Evolutionary conservation across 2,797 vertebrate species (phyloP), one percentile per base, ranked within the genome.

Genomic region (Lophotriccus pileatus): DNA sequence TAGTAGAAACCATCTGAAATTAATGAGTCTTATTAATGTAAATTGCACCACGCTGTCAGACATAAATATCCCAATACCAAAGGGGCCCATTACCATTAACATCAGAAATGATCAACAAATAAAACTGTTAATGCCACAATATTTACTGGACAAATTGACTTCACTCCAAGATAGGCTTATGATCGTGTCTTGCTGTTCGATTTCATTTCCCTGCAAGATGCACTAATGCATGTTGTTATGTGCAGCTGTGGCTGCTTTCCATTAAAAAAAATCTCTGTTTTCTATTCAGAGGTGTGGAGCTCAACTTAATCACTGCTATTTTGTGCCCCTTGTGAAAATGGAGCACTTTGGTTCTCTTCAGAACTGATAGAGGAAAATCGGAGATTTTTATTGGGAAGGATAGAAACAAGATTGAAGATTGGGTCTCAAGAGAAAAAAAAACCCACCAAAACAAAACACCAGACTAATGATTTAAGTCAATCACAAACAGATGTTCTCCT

Each of bases 201-300:
- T 96, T 96, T 96, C 86, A 95, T 97, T 97, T 98, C 93, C 88
- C 96, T 97, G 92, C 87, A 96, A 98, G 96, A 97, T 93, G 95
- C 53, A 92, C 84, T 69, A 91, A 96, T 89, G 83, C 83, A 81
- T 93, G 93, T 97, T 94, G 91, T 95, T 97, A 96, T 86, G 79
- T 94, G 92, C 92, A 97, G 96, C 95, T 95, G 92, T 86, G 92
- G 91, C 92, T 3, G 20, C 79, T 94, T 95, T 81, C 83, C 86
- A 86, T 89, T 64, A 94, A 81, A 68, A 94, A 81, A 94, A 89
- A 87, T 74, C 76, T 91, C 69, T 89, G 53, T 82, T 95, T 94
- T 79, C 82, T 69, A 39, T 28, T 76, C 79, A 76, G 89, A 97
- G 79, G 89, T 89, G 84, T 80, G 64, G 50, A 89, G 62, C 66